Base-by-base conservation (phyloP, 2,113 vertebrate species). In the Ciconia stormi region DNA sequence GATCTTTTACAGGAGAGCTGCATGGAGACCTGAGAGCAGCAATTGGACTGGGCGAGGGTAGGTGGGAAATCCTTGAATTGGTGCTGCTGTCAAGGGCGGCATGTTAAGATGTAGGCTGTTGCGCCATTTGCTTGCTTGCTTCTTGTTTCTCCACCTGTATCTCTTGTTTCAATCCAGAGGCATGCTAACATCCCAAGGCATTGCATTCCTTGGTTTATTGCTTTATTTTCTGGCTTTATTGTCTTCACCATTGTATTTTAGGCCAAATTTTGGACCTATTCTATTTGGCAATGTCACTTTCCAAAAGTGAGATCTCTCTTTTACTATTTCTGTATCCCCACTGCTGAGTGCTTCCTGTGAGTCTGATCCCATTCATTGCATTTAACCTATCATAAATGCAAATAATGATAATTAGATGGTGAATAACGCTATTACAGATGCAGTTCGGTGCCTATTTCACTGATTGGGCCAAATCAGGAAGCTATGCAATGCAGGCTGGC, bases 391-490 rank as follows among this genome's bases (percentile, higher is more conserved):
- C 95, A 93, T 85, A 93, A 90, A 96, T 95, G 93, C 91, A 97
- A 97, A 97, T 97, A 97, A 96, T 90, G 91, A 93, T 97, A 97
- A 97, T 97, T 96, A 97, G 95, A 70, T 83, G 93, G 85, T 81
- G 91, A 93, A 96, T 95, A 94, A 91, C 22, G 44, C 74, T 91
- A 93, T 97, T 97, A 97, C 73, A 94, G 88, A 95, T 97, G 93
- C 89, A 95, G 82, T 80, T 96, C 0, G 2, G 91, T 95, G 93
- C 93, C 32, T 91, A 61, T 96, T 95, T 94, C 88, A 84, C 95
- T 98, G 96, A 97, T 98, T 97, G 94, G 95, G 96, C 91, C 95
- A 88, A 96, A 97, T 97, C 93, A 95, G 93, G 95, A 96, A 96
- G 93, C 95, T 88, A 11, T 76, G 69, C 65, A 80, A 62, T 8